Conservation (phyloP, 53 echinoderm and acorn worm genomes). For the Stichopus horrens region DNA sequence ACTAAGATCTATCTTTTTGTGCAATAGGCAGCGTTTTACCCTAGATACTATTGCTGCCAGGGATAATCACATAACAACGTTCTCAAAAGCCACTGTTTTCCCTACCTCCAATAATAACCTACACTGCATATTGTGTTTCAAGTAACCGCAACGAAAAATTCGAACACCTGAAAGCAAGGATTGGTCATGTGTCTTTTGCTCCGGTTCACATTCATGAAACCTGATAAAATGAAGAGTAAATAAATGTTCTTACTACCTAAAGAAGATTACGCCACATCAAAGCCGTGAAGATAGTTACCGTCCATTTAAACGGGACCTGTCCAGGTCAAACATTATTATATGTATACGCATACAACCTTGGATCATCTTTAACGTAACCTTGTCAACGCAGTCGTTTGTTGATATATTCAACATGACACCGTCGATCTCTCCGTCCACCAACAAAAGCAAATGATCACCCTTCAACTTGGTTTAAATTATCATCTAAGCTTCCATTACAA, state of each 20-base stretch:
- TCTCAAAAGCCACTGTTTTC: too few species aligned
- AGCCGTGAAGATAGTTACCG: slow-evolving; percentile 13
- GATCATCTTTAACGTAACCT: neutral
- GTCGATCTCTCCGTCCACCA: neutral
- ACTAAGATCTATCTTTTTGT: too few species aligned
- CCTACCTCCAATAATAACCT: too few species aligned
- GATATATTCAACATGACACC: slow-evolving; percentile 32
- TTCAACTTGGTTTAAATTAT: neutral
- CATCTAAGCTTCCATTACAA: neutral
- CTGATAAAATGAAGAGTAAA: neutral
- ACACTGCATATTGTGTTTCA: too few species aligned
- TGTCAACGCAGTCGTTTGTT: slow-evolving; percentile 16
- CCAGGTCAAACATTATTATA: neutral
- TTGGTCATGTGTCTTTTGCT: neutral
- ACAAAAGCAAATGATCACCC: neutral
- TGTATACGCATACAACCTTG: neutral
- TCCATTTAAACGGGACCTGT: neutral
- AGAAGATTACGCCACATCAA: slow-evolving; percentile 13
- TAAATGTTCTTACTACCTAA: neutral
- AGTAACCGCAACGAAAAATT: too few species aligned
- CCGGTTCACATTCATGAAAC: neutral
- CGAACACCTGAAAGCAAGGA: neutral
- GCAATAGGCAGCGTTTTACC: too few species aligned
- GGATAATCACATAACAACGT: too few species aligned
- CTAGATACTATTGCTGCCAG: too few species aligned